phyloP scores from a whole-genome alignment of 2,797 vertebrate species.

The Sylvilagus floridanus region DNA sequence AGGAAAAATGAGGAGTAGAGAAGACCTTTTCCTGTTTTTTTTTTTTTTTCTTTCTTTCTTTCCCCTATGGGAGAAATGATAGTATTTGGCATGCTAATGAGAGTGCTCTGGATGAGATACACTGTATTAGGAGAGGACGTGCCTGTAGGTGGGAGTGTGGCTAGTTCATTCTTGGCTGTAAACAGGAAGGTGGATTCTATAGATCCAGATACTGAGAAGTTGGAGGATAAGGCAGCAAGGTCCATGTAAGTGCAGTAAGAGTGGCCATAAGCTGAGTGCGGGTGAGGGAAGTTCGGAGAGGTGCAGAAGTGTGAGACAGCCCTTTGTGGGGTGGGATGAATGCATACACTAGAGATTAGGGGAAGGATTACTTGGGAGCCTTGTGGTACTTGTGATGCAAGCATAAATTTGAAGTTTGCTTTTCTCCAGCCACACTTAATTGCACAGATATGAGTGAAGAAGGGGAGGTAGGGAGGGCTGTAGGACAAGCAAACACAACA shows the following conservation, averaged over 20 bases:
- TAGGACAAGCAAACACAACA: fast-evolving
- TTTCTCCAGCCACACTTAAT: fast-evolving
- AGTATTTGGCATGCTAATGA: neutral
- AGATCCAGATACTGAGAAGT: neutral
- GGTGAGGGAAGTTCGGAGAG: neutral
- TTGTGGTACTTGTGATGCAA: fast-evolving
- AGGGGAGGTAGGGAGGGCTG: fast-evolving
- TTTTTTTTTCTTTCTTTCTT: neutral
- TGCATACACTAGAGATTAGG: neutral
- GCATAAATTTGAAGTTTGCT: neutral
- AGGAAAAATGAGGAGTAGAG: neutral
- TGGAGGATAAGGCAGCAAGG: neutral
- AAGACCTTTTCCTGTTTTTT: neutral
- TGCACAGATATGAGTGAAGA: fast-evolving
- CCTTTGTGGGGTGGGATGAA: too few species aligned
- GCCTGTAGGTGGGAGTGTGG: too few species aligned
- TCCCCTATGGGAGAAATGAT: neutral
- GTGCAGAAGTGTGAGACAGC: neutral
- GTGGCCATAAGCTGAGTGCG: too few species aligned
- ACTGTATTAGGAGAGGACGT: fast-evolving
- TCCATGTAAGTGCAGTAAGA: neutral
- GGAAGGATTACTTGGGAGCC: too few species aligned
- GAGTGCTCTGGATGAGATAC: neutral
- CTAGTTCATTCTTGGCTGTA: neutral
- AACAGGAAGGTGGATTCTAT: too few species aligned